These are phyloP conservation scores for Myripristis murdjan DNA, from an alignment of 2,797 vertebrate genomes.

Conservation along the genomic window DNA sequence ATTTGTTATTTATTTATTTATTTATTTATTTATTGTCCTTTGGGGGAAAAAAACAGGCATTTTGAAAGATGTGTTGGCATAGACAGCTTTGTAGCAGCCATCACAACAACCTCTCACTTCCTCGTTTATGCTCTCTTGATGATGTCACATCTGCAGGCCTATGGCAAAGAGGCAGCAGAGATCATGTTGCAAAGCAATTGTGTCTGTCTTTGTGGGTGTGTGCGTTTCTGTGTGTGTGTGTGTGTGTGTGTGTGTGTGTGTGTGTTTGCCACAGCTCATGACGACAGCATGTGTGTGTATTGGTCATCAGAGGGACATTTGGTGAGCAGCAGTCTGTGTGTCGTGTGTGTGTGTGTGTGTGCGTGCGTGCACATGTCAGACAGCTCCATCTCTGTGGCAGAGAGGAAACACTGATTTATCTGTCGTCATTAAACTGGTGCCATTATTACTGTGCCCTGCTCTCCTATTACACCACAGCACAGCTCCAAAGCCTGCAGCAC, in stretches of 20 bases:
- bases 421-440: slow-evolving; percentile 94
- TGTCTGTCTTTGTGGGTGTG: slow-evolving; percentile 13
- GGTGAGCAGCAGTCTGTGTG: slow-evolving; percentile 16
- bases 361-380: slow-evolving; percentile 40
- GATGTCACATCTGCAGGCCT: slow-evolving; percentile 30
- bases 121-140: slow-evolving; percentile 12
- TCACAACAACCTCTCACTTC: slow-evolving; percentile 1
- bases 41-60: neutral
- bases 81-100: neutral
- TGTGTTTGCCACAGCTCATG: slow-evolving; percentile 25
- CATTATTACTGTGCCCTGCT: slow-evolving; percentile 90
- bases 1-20: no score
- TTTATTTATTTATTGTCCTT: no score
- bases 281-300: slow-evolving; percentile 34
- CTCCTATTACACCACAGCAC: slow-evolving; percentile 86
- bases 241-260: neutral
- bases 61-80: neutral
- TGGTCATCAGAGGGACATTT: slow-evolving; percentile 59
- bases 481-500: slow-evolving; percentile 87
- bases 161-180: slow-evolving; percentile 14
- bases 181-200: slow-evolving; percentile 15
- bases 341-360: slow-evolving; percentile 17
- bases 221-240: no score
- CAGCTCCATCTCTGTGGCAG: slow-evolving; percentile 94
- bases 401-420: slow-evolving; percentile 95